These are phyloP conservation scores for Unio pictorum DNA, from an alignment of 2,888 invertebrate genomes.

Conservation along the genomic window DNA sequence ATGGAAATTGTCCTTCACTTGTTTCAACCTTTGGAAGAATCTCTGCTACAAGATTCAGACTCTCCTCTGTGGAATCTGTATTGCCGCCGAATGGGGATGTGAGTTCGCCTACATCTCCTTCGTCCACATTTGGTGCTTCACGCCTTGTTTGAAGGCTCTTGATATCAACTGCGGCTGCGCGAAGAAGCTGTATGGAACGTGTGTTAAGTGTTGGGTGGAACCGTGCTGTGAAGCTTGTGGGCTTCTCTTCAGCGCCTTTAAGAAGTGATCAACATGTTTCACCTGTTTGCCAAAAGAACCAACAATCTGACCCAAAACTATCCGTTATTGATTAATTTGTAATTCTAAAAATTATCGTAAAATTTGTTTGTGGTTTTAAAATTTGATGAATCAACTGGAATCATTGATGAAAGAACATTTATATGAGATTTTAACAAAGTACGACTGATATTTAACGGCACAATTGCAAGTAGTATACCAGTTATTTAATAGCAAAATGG, in stretches of 20 bases:
- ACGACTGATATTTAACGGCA: too few species aligned
- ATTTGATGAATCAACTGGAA: too few species aligned
- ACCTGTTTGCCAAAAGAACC: too few species aligned
- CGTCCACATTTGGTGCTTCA: slow-evolving; percentile 52
- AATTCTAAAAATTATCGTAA: too few species aligned
- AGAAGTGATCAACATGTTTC: slow-evolving; percentile 14
- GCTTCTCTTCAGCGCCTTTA: slow-evolving; percentile 32
- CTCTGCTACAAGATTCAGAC: slow-evolving; percentile 81
- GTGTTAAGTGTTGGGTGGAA: slow-evolving; percentile 31
- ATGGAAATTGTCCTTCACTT: slow-evolving; percentile 78
- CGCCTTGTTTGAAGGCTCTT: slow-evolving; percentile 37
- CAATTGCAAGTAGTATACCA: too few species aligned
- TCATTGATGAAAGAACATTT: too few species aligned
- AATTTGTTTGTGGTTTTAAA: too few species aligned
- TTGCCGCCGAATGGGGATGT: slow-evolving; percentile 76
- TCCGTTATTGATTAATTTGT: too few species aligned
- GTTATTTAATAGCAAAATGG: too few species aligned
- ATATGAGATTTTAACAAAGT: too few species aligned
- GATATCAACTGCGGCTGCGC: slow-evolving; percentile 73
- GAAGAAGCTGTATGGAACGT: slow-evolving; percentile 23
- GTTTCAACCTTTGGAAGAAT: slow-evolving; percentile 79
- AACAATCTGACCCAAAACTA: too few species aligned
- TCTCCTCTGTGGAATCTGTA: slow-evolving; percentile 79
- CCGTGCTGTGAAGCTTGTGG: slow-evolving; percentile 44
- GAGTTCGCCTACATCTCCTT: slow-evolving; percentile 75